Base-by-base conservation (phyloP, 2,113 vertebrate genomes). In the Rattus rattus region DNA sequence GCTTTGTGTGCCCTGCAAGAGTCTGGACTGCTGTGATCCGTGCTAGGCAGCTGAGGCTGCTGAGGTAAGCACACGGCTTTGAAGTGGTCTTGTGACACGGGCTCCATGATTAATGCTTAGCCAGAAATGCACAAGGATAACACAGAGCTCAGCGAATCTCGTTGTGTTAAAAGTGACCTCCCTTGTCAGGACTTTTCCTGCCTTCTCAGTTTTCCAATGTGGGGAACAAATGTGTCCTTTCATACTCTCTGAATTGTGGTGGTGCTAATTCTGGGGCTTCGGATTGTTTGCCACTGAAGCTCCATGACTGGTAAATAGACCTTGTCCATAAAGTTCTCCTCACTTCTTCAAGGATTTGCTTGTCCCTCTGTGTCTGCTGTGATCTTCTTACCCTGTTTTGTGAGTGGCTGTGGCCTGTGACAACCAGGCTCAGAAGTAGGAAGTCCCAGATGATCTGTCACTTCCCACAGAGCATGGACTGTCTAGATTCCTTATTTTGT, bases 151-250 rank as follows among this genome's bases (percentile, higher is more conserved):
- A 98, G 97, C 88, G 88, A 96, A 96, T 88, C 77, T 89, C 92
- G 65, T 97, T 97, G 92, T 95, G 73, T 97, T 97, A 76, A 97
- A 94, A 96, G 84, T 90, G 97, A 98, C 94, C 73, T 56, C 26
- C 91, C 96, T 93, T 95, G 96, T 96, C 97, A 98, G 95, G 76
- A 97, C 92, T 98, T 98, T 92, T 73, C 91, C 59, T 92, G n/a
- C 5, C 76, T 76, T 98, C 97, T 97, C 84, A 94, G 85, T 98
- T 94, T 72, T 95, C 95, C 79, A 90, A 96, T 28, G 85, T 67
- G 97, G 98, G 97, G 98, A 94, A 94, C 97, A 98, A 79, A 36
- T 56, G 20, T 49, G 13, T 65, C 39, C 59, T 72, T 97, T 96
- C 95, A 96, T 96, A 83, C 92, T 98, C 97, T 92, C 93, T 88